Percentiles rank a stretch among this genome's conserved stretches.
Evolutionary conservation across 2,797 vertebrate genomes (phyloP).

Genomic region (Benthosema pterotum): DNA sequence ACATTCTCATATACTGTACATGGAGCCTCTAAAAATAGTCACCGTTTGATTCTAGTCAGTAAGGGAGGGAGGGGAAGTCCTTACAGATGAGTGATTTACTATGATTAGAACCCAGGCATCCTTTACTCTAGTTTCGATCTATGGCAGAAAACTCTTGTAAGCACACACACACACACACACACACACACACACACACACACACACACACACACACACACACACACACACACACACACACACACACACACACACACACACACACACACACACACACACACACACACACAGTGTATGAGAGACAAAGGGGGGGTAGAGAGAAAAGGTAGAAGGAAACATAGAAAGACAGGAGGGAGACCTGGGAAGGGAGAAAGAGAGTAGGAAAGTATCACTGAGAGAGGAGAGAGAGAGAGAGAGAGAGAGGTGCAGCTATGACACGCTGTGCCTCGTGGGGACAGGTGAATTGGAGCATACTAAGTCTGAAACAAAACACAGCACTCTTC

Average conservation of each 20-base stretch:
- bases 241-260: too few species aligned
- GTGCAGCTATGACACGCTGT: slow-evolving; percentile 26
- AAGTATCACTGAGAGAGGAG: too few species aligned
- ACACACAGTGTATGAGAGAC: too few species aligned
- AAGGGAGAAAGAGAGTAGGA: too few species aligned
- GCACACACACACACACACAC: too few species aligned
- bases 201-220: too few species aligned
- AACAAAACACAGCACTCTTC: slow-evolving; percentile 59
- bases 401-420: slow-evolving; percentile 1
- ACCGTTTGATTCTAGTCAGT: slow-evolving; percentile 17
- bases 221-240: too few species aligned
- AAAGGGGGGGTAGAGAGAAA: too few species aligned
- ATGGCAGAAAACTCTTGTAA: slow-evolving; percentile 58
- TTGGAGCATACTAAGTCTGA: slow-evolving; percentile 73
- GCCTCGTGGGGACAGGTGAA: slow-evolving; percentile 74
- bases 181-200: too few species aligned
- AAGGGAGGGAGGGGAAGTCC: slow-evolving; percentile 22
- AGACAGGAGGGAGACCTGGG: slow-evolving; percentile 8
- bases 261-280: too few species aligned
- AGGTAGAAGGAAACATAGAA: slow-evolving; percentile 32
- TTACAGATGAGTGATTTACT: slow-evolving; percentile 59
- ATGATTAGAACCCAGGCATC: slow-evolving; percentile 59
- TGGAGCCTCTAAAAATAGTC: slow-evolving; percentile 45
- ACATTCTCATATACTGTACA: slow-evolving; percentile 34
- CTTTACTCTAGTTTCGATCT: slow-evolving; percentile 48